A percentile compares a stretch with the other conserved stretches of the same genome.
These are phyloP conservation scores for Oxyura jamaicensis DNA, from an alignment of 2,113 vertebrate genomes.

Conservation along the genomic window DNA sequence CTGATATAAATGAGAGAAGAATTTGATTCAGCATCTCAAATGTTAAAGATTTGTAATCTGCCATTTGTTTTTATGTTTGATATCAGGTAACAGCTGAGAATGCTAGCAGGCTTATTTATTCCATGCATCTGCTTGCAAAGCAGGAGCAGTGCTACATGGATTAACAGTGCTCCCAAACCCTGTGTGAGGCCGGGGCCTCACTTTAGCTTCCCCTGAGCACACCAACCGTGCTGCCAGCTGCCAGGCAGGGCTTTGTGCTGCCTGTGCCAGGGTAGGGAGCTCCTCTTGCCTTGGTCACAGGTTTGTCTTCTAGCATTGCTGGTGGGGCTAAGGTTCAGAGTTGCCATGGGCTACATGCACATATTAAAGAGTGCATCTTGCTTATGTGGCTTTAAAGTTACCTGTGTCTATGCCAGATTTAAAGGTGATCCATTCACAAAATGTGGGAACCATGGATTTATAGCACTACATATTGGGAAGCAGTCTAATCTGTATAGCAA, in stretches of 20 bases:
- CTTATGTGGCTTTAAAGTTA: not conserved
- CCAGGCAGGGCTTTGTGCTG: not conserved
- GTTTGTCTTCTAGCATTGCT: not conserved
- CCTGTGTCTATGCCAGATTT: not conserved
- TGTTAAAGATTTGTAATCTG: not conserved
- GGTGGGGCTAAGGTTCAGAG: not conserved
- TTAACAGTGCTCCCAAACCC: not conserved
- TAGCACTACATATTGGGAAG: not conserved
- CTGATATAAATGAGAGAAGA: not conserved
- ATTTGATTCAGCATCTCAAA: not conserved
- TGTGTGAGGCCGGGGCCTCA: too few species aligned
- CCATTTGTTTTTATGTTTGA: not conserved
- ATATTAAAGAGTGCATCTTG: not conserved
- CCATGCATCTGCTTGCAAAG: not conserved
- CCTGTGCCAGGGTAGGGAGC: accelerated
- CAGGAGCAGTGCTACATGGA: accelerated
- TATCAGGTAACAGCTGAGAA: not conserved
- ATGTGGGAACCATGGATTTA: not conserved
- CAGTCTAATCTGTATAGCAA: not conserved
- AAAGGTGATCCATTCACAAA: not conserved
- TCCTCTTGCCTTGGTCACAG: not conserved
- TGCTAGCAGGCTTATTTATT: not conserved
- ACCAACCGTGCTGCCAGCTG: accelerated
- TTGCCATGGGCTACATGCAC: accelerated
- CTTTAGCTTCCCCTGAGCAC: not conserved